Conservation (phyloP, 2,797 vertebrate species). For the Sebastes nivosus region DNA sequence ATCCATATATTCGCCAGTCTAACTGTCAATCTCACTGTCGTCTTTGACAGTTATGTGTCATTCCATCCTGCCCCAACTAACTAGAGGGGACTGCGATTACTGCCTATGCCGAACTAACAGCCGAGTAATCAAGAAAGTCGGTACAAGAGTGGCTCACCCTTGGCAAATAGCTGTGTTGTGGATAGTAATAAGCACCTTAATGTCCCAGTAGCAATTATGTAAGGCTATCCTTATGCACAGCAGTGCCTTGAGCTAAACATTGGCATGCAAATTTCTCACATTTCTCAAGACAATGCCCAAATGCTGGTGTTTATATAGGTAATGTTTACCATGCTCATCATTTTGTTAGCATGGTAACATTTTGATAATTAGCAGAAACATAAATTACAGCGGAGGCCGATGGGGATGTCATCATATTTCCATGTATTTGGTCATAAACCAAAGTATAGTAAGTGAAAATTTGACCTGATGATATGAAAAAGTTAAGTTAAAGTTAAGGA, state of each 20-base stretch:
- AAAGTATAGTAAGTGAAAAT: background rate
- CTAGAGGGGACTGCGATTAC: background rate
- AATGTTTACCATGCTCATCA: background rate
- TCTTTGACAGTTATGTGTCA: background rate
- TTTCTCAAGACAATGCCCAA: background rate
- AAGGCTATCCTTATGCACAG: background rate
- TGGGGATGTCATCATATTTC: background rate
- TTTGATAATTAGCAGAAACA: too few relatives aligned
- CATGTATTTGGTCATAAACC: background rate
- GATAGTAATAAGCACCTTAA: constrained; percentile 3
- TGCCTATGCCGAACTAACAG: background rate
- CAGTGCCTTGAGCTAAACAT: background rate
- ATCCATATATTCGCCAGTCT: background rate
- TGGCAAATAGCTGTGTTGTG: background rate
- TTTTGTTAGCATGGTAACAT: background rate
- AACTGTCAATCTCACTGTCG: background rate
- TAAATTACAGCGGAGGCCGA: too few relatives aligned
- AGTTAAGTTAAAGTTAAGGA: too few relatives aligned
- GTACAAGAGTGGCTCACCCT: background rate
- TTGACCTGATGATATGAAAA: background rate
- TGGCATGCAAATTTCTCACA: background rate
- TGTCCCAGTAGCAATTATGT: background rate
- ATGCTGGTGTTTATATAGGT: background rate
- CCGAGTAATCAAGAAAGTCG: background rate
- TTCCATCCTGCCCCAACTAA: background rate